These are phyloP conservation scores for Denticeps clupeoides DNA, from an alignment of 2,797 vertebrate genomes.

Conservation along the genomic window DNA sequence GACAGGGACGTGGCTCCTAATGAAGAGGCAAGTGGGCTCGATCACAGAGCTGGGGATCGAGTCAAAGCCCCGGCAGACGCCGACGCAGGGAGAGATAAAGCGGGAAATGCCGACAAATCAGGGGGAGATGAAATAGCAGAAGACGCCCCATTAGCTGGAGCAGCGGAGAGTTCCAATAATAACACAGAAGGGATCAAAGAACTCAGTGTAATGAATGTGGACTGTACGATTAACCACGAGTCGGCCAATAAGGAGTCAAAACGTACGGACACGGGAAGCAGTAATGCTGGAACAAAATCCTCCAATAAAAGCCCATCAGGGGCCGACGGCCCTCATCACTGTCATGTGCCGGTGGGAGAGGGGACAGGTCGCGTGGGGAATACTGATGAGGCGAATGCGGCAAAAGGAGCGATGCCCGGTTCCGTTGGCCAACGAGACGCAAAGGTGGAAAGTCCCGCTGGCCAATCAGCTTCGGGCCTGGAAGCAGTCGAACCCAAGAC, in stretches of 20 bases:
- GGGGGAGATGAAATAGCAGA: background rate
- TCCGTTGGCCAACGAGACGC: background rate
- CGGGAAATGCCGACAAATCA: constrained; percentile 1
- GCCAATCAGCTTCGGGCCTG: background rate
- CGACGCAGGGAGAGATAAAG: background rate
- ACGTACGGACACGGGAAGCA: background rate
- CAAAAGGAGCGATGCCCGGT: background rate
- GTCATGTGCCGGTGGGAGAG: background rate
- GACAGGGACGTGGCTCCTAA: background rate
- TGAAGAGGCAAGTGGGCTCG: background rate
- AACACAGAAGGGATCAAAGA: background rate
- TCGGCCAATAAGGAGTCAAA: background rate
- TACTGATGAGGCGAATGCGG: background rate
- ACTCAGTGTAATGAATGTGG: background rate
- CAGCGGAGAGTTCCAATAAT: background rate
- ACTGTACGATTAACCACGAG: background rate
- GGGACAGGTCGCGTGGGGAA: background rate
- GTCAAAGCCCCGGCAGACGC: background rate
- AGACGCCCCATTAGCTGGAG: background rate
- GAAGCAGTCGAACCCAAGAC: background rate
- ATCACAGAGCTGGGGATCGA: background rate
- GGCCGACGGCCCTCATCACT: too few relatives aligned
- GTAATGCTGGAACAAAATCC: background rate
- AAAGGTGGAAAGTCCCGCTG: too few relatives aligned
- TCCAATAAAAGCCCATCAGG: background rate